Evolutionary conservation across 2,113 vertebrate genomes (phyloP), one percentile per base, ranked within the genome.

Genomic region (Sciurus niger): DNA sequence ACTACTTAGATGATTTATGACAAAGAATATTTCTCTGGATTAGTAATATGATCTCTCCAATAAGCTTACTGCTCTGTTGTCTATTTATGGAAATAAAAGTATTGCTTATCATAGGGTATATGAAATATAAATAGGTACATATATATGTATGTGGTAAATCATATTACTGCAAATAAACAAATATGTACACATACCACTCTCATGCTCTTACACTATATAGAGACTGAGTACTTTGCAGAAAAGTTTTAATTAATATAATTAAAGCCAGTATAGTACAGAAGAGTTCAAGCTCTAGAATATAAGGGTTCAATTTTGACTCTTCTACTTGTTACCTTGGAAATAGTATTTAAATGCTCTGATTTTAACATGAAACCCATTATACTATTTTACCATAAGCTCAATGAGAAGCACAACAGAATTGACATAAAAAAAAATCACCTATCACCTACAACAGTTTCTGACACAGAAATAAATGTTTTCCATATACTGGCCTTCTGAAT

Each of bases 281-380:
- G 25, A 94, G 43, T 87, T 46, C 34, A 83, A 25, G n/a, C 18
- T 40, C 16, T 70, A 91, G 48, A 83, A 94, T 91, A 40, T 82
- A 87, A 76, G 34, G 11, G 46, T 58, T 92, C n/a, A 77, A 77
- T 58, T 88, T 92, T 55, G 55, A 76, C 18, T 65, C 55, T 84
- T 48, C 20, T 48, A 89, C 76, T 95, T 51, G 30, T 77, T 77
- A 77, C 78, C 32, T 84, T 76, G 43, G 25, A 84, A 77, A 77
- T 65, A 70, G 46, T 30, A 79, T 68, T 80, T 67, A 60, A 80
- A 76, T 51, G 76, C 43, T 58, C 53, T 76, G 17, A 24, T 87
- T 83, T 92, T 83, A 88, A 60, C 28, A 67, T 48, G 34, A 76
- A 25, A 32, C 16, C 28, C 55, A 48, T 58, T 67, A 89, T 84